Percentiles rank a stretch among this genome's conserved stretches.
Conservation (phyloP, 2,113 vertebrate genomes). For the Pitta sordida region DNA sequence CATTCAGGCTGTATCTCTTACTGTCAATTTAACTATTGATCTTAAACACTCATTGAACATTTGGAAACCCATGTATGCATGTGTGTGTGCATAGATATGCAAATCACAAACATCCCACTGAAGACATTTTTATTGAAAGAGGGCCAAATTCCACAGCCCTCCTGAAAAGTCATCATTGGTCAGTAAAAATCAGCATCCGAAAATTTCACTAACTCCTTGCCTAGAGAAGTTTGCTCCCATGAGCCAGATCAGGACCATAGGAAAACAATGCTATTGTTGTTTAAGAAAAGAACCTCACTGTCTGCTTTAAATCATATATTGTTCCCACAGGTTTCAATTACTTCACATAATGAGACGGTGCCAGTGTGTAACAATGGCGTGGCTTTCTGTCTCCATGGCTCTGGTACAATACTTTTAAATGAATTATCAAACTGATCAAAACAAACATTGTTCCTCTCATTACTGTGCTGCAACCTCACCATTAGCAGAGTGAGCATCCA, state of each 20-base stretch:
- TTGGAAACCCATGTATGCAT: neutral
- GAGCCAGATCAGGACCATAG: neutral
- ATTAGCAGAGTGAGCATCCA: neutral
- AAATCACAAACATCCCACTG: neutral
- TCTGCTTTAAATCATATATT: constrained; percentile 52
- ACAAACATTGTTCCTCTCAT: constrained; percentile 1
- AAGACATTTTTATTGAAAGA: neutral
- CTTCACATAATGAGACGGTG: neutral
- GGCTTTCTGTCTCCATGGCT: neutral
- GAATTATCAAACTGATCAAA: neutral
- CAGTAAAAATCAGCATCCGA: neutral
- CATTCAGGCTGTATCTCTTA: neutral
- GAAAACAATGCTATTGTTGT: constrained; percentile 14
- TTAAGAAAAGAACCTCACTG: constrained; percentile 37
- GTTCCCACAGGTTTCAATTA: constrained; percentile 60
- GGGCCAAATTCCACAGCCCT: neutral
- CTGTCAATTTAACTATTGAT: neutral
- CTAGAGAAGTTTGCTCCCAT: neutral
- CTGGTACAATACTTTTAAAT: neutral
- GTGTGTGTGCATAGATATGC: neutral
- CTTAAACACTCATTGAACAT: neutral
- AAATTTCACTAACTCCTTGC: neutral
- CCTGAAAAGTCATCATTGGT: neutral
- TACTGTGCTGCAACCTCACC: neutral
- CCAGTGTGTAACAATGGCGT: constrained; percentile 16